Evolutionary conservation across 2,888 invertebrate genomes (phyloP).

Genomic region (Nematopogon swammerdamellus): DNA sequence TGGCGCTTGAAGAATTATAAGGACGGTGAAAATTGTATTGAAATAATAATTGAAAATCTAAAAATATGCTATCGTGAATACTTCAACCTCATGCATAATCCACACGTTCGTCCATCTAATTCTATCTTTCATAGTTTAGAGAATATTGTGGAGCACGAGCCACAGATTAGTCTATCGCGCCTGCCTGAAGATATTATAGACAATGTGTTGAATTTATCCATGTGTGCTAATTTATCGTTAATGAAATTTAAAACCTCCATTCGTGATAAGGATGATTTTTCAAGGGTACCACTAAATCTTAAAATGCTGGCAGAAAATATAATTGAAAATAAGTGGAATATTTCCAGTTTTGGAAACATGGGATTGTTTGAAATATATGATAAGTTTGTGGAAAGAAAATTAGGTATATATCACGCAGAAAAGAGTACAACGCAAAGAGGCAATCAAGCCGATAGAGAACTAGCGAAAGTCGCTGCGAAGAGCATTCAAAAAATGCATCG

Average conservation of each 20-base stretch:
- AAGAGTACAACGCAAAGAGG: no score
- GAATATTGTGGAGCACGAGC: no score
- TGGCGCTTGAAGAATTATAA: neutral
- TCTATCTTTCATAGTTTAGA: no score
- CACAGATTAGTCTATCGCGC: neutral
- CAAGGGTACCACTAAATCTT: neutral
- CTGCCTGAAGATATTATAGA: neutral
- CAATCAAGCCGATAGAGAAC: neutral
- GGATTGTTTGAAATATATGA: neutral
- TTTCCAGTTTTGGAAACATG: neutral
- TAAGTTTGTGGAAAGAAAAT: neutral
- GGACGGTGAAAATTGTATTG: neutral
- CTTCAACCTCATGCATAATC: no score
- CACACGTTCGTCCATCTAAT: no score
- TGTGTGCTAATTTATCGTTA: no score
- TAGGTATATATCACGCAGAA: neutral
- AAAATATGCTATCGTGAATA: neutral
- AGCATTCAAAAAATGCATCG: neutral
- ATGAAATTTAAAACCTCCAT: no score
- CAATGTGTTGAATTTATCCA: no score
- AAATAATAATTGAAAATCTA: neutral
- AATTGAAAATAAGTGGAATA: neutral
- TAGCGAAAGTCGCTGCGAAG: neutral
- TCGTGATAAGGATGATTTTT: no score
- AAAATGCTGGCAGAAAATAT: neutral